Evolutionary conservation across 1,140 invertebrate species (phyloP).

Genomic region (Cryptotermes secundus): DNA sequence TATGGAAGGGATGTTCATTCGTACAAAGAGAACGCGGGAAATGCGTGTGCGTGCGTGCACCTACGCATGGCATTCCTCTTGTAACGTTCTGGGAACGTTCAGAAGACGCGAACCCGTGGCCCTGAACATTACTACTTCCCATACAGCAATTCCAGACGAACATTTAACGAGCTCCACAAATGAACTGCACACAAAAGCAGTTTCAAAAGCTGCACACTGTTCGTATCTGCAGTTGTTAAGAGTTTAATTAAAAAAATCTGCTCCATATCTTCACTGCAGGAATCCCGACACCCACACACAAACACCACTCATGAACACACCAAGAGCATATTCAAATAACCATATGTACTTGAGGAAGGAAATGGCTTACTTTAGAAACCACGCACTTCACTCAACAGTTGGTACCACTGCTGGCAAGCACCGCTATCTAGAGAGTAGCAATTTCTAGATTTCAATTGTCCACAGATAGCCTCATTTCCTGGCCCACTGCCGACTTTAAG

Average conservation of each 20-base stretch:
- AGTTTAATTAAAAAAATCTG: not conserved
- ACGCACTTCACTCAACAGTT: not conserved
- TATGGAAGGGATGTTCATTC: too few relatives aligned
- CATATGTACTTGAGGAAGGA: not conserved
- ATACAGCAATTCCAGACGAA: not conserved
- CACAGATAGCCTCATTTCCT: not conserved
- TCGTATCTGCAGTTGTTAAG: not conserved
- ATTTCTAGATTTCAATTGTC: not conserved
- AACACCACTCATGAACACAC: not conserved
- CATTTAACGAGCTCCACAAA: not conserved
- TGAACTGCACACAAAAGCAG: not conserved
- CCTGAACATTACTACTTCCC: too few relatives aligned
- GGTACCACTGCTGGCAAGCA: not conserved
- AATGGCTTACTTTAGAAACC: not conserved
- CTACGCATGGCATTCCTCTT: too few relatives aligned
- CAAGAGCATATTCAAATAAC: not conserved
- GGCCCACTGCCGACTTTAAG: not conserved
- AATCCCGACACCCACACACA: not conserved
- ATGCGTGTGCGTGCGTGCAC: too few relatives aligned
- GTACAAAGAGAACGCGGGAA: too few relatives aligned
- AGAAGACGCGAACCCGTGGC: too few relatives aligned
- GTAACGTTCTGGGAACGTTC: too few relatives aligned
- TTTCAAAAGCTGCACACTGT: not conserved
- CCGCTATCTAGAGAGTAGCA: not conserved
- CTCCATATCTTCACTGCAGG: not conserved